Percentiles rank a stretch among this genome's conserved stretches.
Evolutionary conservation across 2,113 vertebrate species (phyloP).

Genomic region (Romanogobio albipinnatus): DNA sequence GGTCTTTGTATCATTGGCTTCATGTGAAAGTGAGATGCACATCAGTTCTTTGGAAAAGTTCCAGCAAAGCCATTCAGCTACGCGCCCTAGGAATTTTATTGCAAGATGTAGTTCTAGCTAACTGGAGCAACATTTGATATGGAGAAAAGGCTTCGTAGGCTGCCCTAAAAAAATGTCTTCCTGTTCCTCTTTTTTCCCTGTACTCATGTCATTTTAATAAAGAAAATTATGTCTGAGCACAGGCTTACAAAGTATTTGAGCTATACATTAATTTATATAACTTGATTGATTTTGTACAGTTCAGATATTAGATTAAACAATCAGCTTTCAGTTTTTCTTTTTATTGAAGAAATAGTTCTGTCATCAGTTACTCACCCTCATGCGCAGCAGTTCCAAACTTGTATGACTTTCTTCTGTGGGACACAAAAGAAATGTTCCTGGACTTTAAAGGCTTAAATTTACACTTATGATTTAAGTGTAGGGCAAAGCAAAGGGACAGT

Average conservation of each 20-base stretch:
- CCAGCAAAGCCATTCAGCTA: constrained; percentile 46
- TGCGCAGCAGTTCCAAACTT: background rate
- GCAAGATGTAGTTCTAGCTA: constrained; percentile 47
- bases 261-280: background rate
- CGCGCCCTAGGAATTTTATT: constrained; percentile 54
- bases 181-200: background rate
- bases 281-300: background rate
- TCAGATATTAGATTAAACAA: background rate
- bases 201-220: constrained; percentile 24
- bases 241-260: background rate
- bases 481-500: no score
- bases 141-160: constrained; percentile 2
- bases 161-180: constrained; percentile 5
- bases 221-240: background rate
- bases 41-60: constrained; percentile 50
- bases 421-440: background rate
- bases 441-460: no score
- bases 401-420: background rate
- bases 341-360: background rate
- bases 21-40: constrained; percentile 28
- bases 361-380: background rate
- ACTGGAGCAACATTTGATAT: constrained; percentile 48
- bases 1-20: constrained; percentile 11
- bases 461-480: no score
- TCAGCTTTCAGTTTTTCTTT: background rate